Evolutionary conservation across 2,113 vertebrate genomes (phyloP).

Genomic region (Echinops telfairi): DNA sequence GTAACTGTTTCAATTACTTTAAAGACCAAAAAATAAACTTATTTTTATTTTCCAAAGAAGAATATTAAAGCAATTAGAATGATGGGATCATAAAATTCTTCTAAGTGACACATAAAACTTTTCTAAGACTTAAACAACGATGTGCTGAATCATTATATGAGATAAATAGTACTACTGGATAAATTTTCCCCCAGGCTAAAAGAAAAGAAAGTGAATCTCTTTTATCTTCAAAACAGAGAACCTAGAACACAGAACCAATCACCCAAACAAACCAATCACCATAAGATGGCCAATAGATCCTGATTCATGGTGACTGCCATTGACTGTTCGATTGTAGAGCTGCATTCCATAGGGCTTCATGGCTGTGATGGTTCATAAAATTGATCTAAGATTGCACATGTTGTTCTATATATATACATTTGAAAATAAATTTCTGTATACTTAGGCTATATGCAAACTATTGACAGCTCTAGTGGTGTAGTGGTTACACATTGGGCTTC

Average conservation of each 20-base stretch:
- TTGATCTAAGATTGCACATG: not conserved
- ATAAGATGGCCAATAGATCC: not conserved
- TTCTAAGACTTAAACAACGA: slow-evolving; percentile 5
- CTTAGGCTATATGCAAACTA: not conserved
- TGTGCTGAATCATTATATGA: not conserved
- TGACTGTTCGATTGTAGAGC: not conserved
- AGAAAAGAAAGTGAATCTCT: not conserved
- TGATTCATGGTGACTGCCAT: not conserved
- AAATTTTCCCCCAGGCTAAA: not conserved
- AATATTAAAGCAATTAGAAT: slow-evolving; percentile 5
- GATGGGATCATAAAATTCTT: not conserved
- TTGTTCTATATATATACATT: not conserved
- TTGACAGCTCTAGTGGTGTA: no score
- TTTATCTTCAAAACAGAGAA: not conserved
- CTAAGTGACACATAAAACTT: not conserved
- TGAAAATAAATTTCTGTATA: slow-evolving; percentile 30
- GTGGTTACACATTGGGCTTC: no score
- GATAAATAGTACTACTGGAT: not conserved
- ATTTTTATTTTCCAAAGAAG: not conserved
- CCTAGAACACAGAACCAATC: not conserved
- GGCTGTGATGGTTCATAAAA: not conserved
- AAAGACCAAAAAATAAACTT: not conserved
- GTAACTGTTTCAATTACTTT: no score
- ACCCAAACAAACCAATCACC: not conserved
- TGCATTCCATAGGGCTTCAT: not conserved